Percentiles rank a stretch among this genome's conserved stretches.
These are phyloP conservation scores for Drosophila subobscura DNA, from an alignment of 1,140 invertebrate species.

Conservation along the genomic window DNA sequence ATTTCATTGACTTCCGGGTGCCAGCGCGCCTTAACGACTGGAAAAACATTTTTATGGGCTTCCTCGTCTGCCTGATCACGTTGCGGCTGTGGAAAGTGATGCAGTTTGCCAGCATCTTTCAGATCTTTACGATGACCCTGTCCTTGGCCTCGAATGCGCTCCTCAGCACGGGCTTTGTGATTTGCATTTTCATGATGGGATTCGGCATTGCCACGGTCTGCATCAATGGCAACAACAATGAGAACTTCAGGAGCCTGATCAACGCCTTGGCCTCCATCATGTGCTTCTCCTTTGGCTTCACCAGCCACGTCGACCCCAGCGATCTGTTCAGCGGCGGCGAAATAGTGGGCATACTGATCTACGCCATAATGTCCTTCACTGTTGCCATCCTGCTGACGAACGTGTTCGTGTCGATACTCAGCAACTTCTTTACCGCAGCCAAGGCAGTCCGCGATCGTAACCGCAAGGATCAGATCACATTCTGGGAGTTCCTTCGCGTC, in stretches of 20 bases:
- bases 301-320: constrained; percentile 9
- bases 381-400: constrained; percentile 61
- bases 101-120: constrained; percentile 65
- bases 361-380: constrained; percentile 56
- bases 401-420: constrained; percentile 53
- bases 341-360: constrained; percentile 52
- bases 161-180: constrained; percentile 30
- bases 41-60: constrained; percentile 20
- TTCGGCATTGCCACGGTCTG: constrained; percentile 40
- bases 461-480: constrained; percentile 23
- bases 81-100: constrained; percentile 68
- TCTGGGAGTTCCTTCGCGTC: constrained; percentile 53
- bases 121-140: constrained; percentile 57
- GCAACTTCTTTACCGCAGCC: constrained; percentile 35
- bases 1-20: constrained; percentile 61
- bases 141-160: constrained; percentile 32
- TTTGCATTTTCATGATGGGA: constrained; percentile 48
- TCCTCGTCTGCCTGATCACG: constrained; percentile 54
- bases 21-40: constrained; percentile 30
- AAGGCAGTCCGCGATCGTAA: constrained; percentile 12
- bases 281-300: constrained; percentile 65
- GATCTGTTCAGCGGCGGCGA: constrained; percentile 54
- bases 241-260: constrained; percentile 19
- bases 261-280: constrained; percentile 44
- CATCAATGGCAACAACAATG: constrained; percentile 61